These are phyloP conservation scores for Drosophila pseudotakahashii DNA, from an alignment of 2,888 invertebrate species.

Conservation along the genomic window DNA sequence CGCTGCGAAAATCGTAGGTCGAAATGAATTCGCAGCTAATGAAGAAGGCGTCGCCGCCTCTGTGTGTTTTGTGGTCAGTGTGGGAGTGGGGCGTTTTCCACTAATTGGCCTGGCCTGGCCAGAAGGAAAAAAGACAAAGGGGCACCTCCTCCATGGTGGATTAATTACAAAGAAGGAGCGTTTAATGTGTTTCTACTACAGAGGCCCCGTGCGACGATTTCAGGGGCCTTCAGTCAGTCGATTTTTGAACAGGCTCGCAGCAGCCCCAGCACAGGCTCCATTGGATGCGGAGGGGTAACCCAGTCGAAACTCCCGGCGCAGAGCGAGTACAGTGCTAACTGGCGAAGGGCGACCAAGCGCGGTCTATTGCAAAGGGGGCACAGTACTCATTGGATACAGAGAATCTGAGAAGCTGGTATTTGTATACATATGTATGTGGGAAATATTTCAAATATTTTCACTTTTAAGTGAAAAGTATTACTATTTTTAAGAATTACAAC, in stretches of 20 bases:
- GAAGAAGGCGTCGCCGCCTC: conserved; percentile 65
- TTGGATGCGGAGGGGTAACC: conserved; percentile 7
- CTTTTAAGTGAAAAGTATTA: too few species aligned
- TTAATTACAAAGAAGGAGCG: conserved; percentile 57
- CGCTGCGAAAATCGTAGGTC: conserved; percentile 82
- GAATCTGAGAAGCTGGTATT: neutral
- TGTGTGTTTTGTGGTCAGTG: conserved; percentile 29
- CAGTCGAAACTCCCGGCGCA: conserved; percentile 55
- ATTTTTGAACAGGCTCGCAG: conserved; percentile 78
- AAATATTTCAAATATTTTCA: too few species aligned
- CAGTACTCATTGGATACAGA: neutral
- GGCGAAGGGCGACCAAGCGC: neutral
- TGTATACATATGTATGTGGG: too few species aligned
- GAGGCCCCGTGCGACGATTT: conserved; percentile 58
- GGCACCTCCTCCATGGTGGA: conserved; percentile 28
- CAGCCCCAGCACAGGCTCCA: conserved; percentile 22
- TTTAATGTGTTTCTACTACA: conserved; percentile 49
- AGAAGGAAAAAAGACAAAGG: conserved; percentile 20
- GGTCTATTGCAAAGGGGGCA: neutral
- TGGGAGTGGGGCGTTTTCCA: conserved; percentile 58
- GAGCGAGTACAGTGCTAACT: conserved; percentile 28
- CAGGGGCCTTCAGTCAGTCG: conserved; percentile 82
- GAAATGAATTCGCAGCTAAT: conserved; percentile 81
- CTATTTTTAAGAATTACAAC: too few species aligned
- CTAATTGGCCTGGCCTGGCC: conserved; percentile 81